These are phyloP conservation scores for Tympanoctomys barrerae DNA, from an alignment of 2,797 vertebrate species.

Conservation along the genomic window DNA sequence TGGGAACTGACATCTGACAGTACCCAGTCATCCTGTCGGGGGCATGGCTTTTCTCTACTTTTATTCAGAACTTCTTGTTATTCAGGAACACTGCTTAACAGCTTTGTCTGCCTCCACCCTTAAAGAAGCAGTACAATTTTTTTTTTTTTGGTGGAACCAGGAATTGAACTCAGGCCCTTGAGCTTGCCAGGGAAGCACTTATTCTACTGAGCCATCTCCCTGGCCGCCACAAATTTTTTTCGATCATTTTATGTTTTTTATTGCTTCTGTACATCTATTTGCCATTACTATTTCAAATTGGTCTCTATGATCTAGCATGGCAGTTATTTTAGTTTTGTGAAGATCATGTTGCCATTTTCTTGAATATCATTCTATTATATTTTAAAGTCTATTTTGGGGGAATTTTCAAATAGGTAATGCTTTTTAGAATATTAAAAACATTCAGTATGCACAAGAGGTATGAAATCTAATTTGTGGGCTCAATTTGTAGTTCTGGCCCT, in stretches of 20 bases:
- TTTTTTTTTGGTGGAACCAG: not conserved
- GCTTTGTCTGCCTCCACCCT: not conserved
- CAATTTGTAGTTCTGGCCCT: not conserved
- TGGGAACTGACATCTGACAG: not conserved
- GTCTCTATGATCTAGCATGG: not conserved
- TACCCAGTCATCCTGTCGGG: too few relatives aligned
- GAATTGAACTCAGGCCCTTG: too few relatives aligned
- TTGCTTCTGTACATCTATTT: not conserved
- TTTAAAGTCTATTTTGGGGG: not conserved
- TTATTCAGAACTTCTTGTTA: not conserved
- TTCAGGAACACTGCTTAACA: not conserved
- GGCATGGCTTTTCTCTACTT: not conserved
- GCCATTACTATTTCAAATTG: not conserved
- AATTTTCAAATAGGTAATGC: not conserved
- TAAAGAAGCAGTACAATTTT: not conserved
- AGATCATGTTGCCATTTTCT: not conserved
- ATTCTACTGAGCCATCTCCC: too few relatives aligned
- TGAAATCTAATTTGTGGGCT: not conserved
- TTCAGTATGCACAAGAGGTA: not conserved
- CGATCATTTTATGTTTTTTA: not conserved
- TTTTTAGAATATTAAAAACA: not conserved
- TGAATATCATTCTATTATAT: not conserved
- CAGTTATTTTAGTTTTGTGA: not conserved
- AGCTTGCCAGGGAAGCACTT: too few relatives aligned
- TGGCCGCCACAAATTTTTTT: not conserved